phyloP scores from a whole-genome alignment of 2,888 invertebrate species.

The Norana najaformis region DNA sequence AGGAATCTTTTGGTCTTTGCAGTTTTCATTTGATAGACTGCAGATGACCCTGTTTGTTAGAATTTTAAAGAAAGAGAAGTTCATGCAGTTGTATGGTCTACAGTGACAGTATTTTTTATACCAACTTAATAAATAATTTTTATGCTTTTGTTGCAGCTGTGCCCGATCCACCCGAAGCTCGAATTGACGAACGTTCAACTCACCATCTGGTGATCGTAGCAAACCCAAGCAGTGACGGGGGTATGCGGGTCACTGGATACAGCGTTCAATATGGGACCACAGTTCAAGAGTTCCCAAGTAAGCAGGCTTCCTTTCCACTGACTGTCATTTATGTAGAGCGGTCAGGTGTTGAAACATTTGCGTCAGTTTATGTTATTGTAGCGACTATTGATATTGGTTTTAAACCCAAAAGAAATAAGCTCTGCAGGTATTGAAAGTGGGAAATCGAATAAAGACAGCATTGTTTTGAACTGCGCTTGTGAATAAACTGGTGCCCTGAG shows the following conservation, averaged over 20 bases:
- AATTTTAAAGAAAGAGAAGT: too few species aligned
- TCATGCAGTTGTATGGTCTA: too few species aligned
- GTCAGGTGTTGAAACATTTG: not conserved
- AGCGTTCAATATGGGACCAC: slow-evolving; percentile 37
- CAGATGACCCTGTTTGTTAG: too few species aligned
- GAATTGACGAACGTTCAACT: slow-evolving; percentile 26
- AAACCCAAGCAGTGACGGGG: slow-evolving; percentile 40
- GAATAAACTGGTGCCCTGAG: too few species aligned
- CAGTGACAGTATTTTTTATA: too few species aligned
- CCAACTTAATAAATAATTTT: not conserved
- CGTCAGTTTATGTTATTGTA: too few species aligned
- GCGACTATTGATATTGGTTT: not conserved
- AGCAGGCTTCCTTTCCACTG: not conserved
- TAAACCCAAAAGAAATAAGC: too few species aligned
- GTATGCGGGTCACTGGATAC: slow-evolving; percentile 40
- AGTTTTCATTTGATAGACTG: too few species aligned
- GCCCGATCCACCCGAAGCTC: slow-evolving; percentile 36
- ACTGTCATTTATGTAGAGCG: not conserved
- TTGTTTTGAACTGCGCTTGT: not conserved
- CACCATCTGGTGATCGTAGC: slow-evolving; percentile 25
- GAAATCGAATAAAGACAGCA: not conserved
- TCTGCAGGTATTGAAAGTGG: too few species aligned
- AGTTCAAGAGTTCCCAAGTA: slow-evolving; percentile 29
- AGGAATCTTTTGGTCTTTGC: too few species aligned
- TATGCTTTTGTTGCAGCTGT: slow-evolving; percentile 27